These are phyloP conservation scores for Thysanoteuthis rhombus DNA, from an alignment of 2,888 invertebrate species.

Conservation along the genomic window DNA sequence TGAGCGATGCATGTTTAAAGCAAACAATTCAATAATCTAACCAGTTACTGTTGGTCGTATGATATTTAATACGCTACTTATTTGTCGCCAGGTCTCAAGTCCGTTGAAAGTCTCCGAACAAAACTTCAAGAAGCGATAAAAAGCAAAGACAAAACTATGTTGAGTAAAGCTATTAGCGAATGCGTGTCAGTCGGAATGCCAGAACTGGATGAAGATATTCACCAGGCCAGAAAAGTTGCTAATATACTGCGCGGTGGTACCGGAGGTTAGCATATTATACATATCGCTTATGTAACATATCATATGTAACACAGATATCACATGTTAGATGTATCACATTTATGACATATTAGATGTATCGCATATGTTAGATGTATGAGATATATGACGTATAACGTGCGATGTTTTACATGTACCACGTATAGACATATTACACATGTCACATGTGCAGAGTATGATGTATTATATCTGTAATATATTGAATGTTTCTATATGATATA, in stretches of 20 bases:
- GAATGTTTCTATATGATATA: too few species aligned
- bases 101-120: neutral
- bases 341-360: too few species aligned
- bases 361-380: too few species aligned
- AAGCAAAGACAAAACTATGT: neutral
- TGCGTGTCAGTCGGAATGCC: neutral
- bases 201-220: slow-evolving; percentile 24
- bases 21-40: neutral
- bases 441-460: too few species aligned
- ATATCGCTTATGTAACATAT: neutral
- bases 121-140: slow-evolving; percentile 1
- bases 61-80: neutral
- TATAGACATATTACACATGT: too few species aligned
- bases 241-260: slow-evolving; percentile 16
- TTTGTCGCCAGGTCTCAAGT: neutral
- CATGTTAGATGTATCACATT: neutral
- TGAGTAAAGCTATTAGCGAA: neutral
- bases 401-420: too few species aligned
- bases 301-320: neutral
- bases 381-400: too few species aligned
- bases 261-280: slow-evolving; percentile 13
- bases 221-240: neutral
- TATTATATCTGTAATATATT: too few species aligned
- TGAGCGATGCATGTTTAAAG: neutral
- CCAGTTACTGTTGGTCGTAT: neutral